These are phyloP conservation scores for Chironomus riparius DNA, from an alignment of 2,888 invertebrate genomes.

Conservation along the genomic window DNA sequence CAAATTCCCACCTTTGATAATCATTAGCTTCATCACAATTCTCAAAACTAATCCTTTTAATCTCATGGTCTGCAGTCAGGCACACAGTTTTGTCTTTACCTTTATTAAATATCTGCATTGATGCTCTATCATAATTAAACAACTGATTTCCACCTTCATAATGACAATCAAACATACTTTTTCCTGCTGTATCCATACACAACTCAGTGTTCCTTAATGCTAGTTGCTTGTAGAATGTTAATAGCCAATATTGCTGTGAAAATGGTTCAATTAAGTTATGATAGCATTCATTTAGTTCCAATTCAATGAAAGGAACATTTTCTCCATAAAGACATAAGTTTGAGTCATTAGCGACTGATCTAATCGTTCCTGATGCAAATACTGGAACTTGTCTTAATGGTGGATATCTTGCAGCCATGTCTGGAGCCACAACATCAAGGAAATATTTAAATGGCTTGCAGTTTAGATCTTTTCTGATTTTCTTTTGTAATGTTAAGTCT, in stretches of 20 bases:
- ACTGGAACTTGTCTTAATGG: not conserved
- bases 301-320: not conserved
- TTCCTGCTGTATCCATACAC: not conserved
- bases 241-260: not conserved
- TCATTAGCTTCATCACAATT: not conserved
- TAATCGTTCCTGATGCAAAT: conserved; percentile 7
- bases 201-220: not conserved
- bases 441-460: conserved; percentile 18
- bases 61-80: not conserved
- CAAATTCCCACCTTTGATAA: conserved; percentile 5
- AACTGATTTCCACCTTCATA: not conserved
- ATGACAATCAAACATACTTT: not conserved
- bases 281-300: not conserved
- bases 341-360: not conserved
- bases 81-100: not conserved
- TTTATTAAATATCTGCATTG: not conserved
- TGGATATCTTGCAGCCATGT: not conserved
- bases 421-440: not conserved
- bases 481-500: not conserved
- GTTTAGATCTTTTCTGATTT: not conserved
- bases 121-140: not conserved
- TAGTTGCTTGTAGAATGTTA: conserved; percentile 1
- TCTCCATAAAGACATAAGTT: not conserved
- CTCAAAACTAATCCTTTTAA: not conserved
- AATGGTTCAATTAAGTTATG: not conserved